Evolutionary conservation across 2,797 vertebrate genomes (phyloP).

Genomic region (Urophycis tenuis): DNA sequence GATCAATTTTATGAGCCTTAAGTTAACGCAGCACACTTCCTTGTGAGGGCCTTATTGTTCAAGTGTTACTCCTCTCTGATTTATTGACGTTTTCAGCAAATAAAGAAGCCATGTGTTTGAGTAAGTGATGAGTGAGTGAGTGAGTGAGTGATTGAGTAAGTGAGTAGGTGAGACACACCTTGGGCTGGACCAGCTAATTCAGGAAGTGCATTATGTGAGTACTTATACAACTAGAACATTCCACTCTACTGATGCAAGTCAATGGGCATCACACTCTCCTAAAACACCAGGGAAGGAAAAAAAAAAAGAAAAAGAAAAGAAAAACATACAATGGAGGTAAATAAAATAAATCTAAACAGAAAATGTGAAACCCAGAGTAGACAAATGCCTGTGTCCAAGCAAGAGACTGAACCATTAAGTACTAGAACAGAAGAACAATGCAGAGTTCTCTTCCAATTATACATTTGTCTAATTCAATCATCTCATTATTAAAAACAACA

Average conservation of each 20-base stretch:
- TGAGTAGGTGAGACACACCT: not conserved
- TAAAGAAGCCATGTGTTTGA: not conserved
- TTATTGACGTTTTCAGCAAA: slow-evolving; percentile 15
- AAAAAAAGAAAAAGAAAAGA: not conserved
- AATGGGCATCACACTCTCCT: not conserved
- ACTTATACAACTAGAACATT: not conserved
- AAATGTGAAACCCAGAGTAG: not conserved
- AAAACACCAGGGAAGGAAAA: not conserved
- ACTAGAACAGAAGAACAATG: slow-evolving; percentile 11
- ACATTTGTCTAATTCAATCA: slow-evolving; percentile 34
- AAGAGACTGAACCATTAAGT: slow-evolving; percentile 22
- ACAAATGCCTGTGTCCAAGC: slow-evolving; percentile 15
- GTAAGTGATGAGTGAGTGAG: not conserved
- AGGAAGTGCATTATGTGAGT: slow-evolving; percentile 13
- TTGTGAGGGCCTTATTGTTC: not conserved
- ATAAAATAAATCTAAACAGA: not conserved
- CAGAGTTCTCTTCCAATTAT: slow-evolving; percentile 56
- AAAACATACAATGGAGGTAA: not conserved
- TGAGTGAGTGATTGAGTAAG: not conserved
- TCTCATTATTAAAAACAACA: slow-evolving; percentile 35
- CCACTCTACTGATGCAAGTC: not conserved
- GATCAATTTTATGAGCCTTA: slow-evolving; percentile 15
- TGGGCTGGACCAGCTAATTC: slow-evolving; percentile 16
- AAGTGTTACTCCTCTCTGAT: slow-evolving; percentile 23
- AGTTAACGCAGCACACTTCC: slow-evolving; percentile 27